These are phyloP conservation scores for Synergus japonicus DNA, from an alignment of 2,888 invertebrate genomes.

Conservation along the genomic window DNA sequence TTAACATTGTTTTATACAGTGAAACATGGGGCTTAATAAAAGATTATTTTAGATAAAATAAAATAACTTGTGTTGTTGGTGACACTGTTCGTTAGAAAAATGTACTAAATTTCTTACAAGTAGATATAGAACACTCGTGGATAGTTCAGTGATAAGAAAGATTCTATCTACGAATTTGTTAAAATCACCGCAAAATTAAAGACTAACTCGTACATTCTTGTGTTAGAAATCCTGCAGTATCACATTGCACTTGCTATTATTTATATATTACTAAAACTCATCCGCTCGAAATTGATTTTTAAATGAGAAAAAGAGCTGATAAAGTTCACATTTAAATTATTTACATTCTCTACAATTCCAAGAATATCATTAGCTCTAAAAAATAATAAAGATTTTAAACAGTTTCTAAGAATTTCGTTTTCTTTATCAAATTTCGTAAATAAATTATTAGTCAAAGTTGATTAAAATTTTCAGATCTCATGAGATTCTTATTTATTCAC, in stretches of 20 bases:
- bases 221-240: constrained; percentile 50
- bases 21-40: not conserved
- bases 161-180: constrained; percentile 22
- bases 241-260: constrained; percentile 48
- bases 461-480: not conserved
- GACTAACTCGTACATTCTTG: not conserved
- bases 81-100: not conserved
- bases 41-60: not conserved
- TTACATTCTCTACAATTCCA: constrained; percentile 17
- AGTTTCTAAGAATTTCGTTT: not conserved
- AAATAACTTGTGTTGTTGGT: not conserved
- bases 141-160: not conserved
- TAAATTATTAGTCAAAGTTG: not conserved
- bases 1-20: not conserved
- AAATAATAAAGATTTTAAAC: not conserved
- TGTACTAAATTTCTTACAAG: not conserved
- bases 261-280: constrained; percentile 50
- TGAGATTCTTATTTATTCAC: not conserved
- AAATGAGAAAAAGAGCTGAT: not conserved
- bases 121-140: not conserved
- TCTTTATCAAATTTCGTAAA: not conserved
- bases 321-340: constrained; percentile 4
- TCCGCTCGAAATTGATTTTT: not conserved
- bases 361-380: not conserved
- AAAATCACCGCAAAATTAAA: constrained; percentile 18